A percentile compares a stretch with the other conserved stretches of the same genome.
Conservation (phyloP, 2,888 invertebrate genomes). For the Abrostola tripartita region DNA sequence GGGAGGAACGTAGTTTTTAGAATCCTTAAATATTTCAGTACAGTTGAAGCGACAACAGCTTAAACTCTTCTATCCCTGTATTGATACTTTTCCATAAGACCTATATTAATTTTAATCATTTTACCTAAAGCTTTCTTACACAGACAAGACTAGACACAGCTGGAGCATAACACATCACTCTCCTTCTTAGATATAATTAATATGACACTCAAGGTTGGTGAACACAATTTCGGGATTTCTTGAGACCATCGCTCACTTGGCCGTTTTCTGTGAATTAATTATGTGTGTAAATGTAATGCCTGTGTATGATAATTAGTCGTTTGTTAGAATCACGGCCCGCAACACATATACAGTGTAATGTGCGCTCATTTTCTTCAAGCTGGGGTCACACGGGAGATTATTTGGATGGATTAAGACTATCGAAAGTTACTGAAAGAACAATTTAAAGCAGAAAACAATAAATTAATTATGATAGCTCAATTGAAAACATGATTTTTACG, state of each 20-base stretch:
- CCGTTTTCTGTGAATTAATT: constrained; percentile 76
- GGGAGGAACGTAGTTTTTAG: too few relatives aligned
- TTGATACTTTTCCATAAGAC: too few relatives aligned
- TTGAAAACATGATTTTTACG: too few relatives aligned
- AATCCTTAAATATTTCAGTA: too few relatives aligned
- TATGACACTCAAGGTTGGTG: neutral
- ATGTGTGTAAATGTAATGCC: constrained; percentile 63
- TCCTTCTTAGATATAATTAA: constrained; percentile 7
- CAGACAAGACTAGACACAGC: neutral
- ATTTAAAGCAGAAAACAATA: neutral
- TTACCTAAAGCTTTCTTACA: neutral
- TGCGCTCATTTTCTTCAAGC: constrained; percentile 48
- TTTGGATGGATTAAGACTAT: constrained; percentile 9
- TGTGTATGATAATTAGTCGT: constrained; percentile 65
- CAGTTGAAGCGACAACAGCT: too few relatives aligned
- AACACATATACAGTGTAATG: constrained; percentile 36
- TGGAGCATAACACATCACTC: neutral
- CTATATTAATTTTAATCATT: too few relatives aligned
- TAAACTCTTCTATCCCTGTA: too few relatives aligned
- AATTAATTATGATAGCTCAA: too few relatives aligned
- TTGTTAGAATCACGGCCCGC: constrained; percentile 54
- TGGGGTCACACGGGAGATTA: constrained; percentile 28
- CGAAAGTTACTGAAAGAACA: neutral
- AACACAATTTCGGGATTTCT: constrained; percentile 18
- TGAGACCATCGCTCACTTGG: constrained; percentile 45